Conservation (phyloP, 2,888 invertebrate genomes). For the Octonoba sinensis region DNA sequence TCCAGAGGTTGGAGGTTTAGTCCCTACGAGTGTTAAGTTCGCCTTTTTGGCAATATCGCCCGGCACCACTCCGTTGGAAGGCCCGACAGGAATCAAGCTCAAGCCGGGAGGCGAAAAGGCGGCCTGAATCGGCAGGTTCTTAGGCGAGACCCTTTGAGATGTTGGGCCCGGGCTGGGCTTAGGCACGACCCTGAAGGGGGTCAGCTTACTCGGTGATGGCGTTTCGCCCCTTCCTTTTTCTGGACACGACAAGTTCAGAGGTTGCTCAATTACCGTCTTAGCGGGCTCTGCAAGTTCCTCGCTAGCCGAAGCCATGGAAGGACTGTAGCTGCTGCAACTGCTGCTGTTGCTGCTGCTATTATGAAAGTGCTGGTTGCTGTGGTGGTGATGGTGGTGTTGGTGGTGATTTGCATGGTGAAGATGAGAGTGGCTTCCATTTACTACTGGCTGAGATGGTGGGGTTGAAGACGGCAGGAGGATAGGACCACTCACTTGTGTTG, state of each 20-base stretch:
- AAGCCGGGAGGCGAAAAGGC: constrained; percentile 25
- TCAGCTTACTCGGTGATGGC: constrained; percentile 35
- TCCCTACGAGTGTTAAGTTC: constrained; percentile 7
- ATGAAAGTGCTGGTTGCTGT: constrained; percentile 47
- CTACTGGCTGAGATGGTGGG: constrained; percentile 15
- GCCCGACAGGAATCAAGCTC: constrained; percentile 9
- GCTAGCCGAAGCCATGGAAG: constrained; percentile 20
- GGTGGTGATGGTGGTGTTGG: constrained; percentile 59
- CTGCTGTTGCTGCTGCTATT: constrained; percentile 47
- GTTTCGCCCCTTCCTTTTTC: constrained; percentile 47
- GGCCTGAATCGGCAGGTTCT: constrained; percentile 26
- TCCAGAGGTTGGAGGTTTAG: constrained; percentile 18
- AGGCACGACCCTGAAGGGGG: constrained; percentile 36
- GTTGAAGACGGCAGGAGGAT: background rate
- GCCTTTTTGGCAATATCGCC: constrained; percentile 20
- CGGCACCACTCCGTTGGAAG: constrained; percentile 10
- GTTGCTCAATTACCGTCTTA: constrained; percentile 61
- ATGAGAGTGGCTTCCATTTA: constrained; percentile 51
- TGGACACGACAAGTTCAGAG: constrained; percentile 58
- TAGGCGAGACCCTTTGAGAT: constrained; percentile 17
- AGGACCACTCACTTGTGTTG: background rate
- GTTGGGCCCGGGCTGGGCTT: constrained; percentile 13
- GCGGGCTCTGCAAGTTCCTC: constrained; percentile 27
- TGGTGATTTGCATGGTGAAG: constrained; percentile 35
- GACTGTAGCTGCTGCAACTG: constrained; percentile 37